Conservation (phyloP, 2,888 invertebrate genomes). For the Limnephilus marmoratus region DNA sequence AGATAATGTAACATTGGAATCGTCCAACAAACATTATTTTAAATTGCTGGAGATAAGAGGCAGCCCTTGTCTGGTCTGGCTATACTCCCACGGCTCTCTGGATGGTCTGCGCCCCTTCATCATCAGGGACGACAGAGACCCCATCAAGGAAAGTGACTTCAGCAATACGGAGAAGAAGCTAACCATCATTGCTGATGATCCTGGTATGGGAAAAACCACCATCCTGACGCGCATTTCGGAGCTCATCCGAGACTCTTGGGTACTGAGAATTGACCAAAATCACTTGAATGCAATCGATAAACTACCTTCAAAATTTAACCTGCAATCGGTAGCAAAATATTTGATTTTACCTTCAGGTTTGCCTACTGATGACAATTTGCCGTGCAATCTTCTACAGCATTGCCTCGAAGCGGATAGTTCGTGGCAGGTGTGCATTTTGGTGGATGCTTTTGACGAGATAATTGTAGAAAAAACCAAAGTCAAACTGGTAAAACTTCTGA, state of each 20-base stretch:
- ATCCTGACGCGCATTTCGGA: not conserved
- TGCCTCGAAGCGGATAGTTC: too few relatives aligned
- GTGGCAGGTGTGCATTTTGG: not conserved
- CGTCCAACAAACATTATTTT: not conserved
- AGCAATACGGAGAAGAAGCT: not conserved
- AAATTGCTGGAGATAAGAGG: not conserved
- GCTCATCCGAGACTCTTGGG: not conserved
- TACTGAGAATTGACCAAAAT: not conserved
- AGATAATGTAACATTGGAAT: not conserved
- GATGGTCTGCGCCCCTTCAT: not conserved
- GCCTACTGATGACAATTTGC: too few relatives aligned
- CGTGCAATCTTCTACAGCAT: too few relatives aligned
- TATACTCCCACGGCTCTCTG: not conserved
- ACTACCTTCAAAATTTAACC: too few relatives aligned
- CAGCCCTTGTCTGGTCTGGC: not conserved
- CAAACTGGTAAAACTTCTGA: too few relatives aligned
- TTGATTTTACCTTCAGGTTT: not conserved
- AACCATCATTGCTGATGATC: not conserved
- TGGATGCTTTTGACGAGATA: not conserved
- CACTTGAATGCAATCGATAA: not conserved
- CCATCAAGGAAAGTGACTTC: not conserved
- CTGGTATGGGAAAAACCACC: conserved; percentile 7
- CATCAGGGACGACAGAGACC: not conserved
- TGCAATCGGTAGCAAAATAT: not conserved
- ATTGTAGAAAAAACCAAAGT: too few relatives aligned